These are phyloP conservation scores for Pseudochromis fuscus DNA, from an alignment of 2,797 vertebrate species.

Conservation along the genomic window DNA sequence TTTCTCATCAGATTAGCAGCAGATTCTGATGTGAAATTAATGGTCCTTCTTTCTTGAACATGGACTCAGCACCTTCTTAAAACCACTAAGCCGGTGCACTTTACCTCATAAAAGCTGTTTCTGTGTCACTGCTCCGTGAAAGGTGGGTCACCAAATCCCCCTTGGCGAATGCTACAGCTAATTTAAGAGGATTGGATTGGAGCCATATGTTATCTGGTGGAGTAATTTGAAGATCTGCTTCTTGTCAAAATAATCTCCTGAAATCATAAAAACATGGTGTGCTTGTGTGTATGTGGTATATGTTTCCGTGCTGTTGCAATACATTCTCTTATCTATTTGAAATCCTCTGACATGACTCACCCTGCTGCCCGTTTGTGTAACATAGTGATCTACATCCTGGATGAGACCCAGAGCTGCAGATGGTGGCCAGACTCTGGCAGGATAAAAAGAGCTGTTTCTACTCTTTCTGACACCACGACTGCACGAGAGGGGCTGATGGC, in stretches of 20 bases:
- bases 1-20: background rate
- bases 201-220: background rate
- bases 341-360: background rate
- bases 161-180: background rate
- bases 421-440: background rate
- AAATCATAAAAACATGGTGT: background rate
- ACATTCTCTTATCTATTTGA: background rate
- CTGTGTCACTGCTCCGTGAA: background rate
- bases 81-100: background rate
- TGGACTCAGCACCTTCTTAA: background rate
- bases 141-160: background rate
- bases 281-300: background rate
- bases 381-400: background rate
- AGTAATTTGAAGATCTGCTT: background rate
- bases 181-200: background rate
- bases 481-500: too few species aligned
- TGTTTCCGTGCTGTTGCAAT: background rate
- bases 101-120: background rate
- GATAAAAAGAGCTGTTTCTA: slow-evolving; percentile 4
- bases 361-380: background rate
- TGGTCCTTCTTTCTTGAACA: background rate
- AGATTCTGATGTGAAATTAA: background rate
- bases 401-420: slow-evolving; percentile 9
- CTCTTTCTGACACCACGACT: background rate
- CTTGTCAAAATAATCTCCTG: background rate